Evolutionary conservation across 2,797 vertebrate genomes (phyloP).

Genomic region (Podarcis lilfordi): DNA sequence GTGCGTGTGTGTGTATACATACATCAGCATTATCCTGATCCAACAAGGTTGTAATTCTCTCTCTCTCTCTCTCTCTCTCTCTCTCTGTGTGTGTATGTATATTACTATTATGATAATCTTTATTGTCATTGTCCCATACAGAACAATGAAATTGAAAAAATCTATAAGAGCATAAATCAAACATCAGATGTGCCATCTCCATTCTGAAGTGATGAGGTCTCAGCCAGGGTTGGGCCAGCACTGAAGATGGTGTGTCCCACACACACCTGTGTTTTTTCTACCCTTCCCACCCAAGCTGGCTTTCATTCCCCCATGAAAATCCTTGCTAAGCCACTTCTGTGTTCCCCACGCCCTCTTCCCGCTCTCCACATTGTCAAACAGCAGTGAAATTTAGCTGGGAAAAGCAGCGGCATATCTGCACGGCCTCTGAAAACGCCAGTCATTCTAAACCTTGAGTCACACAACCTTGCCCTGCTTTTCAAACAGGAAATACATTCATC

Average conservation of each 20-base stretch:
- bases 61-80: too few relatives aligned
- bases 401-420: neutral
- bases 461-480: neutral
- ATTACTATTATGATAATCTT: too few relatives aligned
- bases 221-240: neutral
- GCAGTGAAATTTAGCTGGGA: neutral
- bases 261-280: neutral
- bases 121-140: too few relatives aligned
- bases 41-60: too few relatives aligned
- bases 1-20: too few relatives aligned
- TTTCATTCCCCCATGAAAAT: too few relatives aligned
- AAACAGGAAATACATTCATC: neutral
- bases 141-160: too few relatives aligned
- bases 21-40: too few relatives aligned
- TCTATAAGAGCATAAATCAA: neutral
- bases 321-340: neutral
- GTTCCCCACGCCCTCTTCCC: neutral
- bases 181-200: neutral
- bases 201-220: neutral
- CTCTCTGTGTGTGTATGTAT: too few relatives aligned
- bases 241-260: neutral
- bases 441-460: conserved; percentile 11
- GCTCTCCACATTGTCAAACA: neutral
- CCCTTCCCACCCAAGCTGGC: neutral
- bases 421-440: neutral